Evolutionary conservation across 2,888 invertebrate genomes (phyloP).

Genomic region (Alsophila aescularia): DNA sequence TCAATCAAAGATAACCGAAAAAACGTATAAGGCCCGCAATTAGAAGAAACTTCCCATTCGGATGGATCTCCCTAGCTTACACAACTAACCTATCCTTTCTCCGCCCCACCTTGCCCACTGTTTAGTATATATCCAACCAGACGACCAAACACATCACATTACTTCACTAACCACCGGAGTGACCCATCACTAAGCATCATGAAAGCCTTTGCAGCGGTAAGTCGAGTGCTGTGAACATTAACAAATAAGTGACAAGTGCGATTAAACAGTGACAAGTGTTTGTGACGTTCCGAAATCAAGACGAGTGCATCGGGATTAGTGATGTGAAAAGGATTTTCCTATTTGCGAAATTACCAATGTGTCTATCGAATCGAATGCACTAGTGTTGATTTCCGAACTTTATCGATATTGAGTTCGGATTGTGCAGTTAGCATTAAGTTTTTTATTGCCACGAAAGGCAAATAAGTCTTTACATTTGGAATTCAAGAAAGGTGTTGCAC

Average conservation of each 20-base stretch:
- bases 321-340: constrained; percentile 30
- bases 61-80: constrained; percentile 79
- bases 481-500: constrained; percentile 34
- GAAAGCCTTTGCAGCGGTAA: constrained; percentile 84
- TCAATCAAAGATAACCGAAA: constrained; percentile 38
- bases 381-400: constrained; percentile 45
- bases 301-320: constrained; percentile 51
- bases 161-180: constrained; percentile 76
- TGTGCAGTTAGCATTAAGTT: constrained; percentile 20
- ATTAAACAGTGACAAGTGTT: constrained; percentile 66
- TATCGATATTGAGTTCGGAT: constrained; percentile 26
- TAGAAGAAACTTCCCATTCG: constrained; percentile 74
- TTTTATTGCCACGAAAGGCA: constrained; percentile 8
- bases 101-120: constrained; percentile 72
- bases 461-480: constrained; percentile 23
- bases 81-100: constrained; percentile 80
- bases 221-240: constrained; percentile 67
- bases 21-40: constrained; percentile 74
- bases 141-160: constrained; percentile 69
- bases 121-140: constrained; percentile 74
- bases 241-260: constrained; percentile 37
- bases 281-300: constrained; percentile 76
- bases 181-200: constrained; percentile 80
- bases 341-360: constrained; percentile 29
- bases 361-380: constrained; percentile 34